Evolutionary conservation across 2,888 invertebrate species (phyloP).

Genomic region (Strigamia crassipes): DNA sequence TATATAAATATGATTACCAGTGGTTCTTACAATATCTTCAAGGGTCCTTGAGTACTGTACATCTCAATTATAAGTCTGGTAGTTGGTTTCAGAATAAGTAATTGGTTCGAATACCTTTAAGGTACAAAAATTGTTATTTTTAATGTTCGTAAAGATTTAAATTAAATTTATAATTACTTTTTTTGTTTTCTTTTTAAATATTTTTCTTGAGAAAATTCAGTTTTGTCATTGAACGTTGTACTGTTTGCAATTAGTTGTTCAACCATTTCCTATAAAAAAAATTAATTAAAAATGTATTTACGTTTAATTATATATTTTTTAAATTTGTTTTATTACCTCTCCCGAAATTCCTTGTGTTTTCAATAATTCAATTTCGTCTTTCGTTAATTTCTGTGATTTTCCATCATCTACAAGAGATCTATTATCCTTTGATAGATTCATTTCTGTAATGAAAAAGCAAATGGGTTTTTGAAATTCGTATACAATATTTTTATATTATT

Average conservation of each 20-base stretch:
- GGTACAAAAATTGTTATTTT: neutral
- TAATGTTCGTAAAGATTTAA: constrained; percentile 56
- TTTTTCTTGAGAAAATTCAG: constrained; percentile 84
- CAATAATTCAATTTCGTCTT: constrained; percentile 79
- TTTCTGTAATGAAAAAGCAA: neutral
- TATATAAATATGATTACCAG: too few relatives aligned
- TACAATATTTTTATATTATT: too few relatives aligned
- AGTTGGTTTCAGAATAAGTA: constrained; percentile 72
- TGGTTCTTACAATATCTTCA: constrained; percentile 58
- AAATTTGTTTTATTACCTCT: constrained; percentile 53
- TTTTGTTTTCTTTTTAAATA: constrained; percentile 92
- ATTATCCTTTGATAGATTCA: constrained; percentile 68
- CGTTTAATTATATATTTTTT: neutral
- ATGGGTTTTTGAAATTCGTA: too few relatives aligned
- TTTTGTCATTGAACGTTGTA: constrained; percentile 84
- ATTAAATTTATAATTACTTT: constrained; percentile 84
- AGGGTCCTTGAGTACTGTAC: constrained; percentile 77
- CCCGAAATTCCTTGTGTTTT: constrained; percentile 77
- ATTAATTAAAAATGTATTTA: neutral
- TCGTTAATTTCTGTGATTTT: constrained; percentile 79
- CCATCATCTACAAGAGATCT: constrained; percentile 79
- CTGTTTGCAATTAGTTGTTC: constrained; percentile 87
- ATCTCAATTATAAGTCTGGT: constrained; percentile 81
- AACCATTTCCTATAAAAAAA: constrained; percentile 72
- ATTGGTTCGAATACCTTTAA: constrained; percentile 56